phyloP scores from a whole-genome alignment of 37 sponge, comb jelly and placozoan genomes.

The Axinella damicornis region DNA sequence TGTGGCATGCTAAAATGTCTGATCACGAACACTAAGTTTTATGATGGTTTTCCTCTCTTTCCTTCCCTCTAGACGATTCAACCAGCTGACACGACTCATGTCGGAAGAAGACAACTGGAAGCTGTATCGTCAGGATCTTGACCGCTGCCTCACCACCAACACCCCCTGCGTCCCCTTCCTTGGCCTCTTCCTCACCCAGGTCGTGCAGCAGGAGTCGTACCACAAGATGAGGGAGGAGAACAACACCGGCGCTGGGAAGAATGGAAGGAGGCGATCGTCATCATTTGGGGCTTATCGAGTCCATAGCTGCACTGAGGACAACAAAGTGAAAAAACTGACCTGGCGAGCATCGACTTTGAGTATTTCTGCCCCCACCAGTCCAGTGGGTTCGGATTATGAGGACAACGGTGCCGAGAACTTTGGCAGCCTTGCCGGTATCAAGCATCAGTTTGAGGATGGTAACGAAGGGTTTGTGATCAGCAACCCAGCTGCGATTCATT shows the following conservation, averaged over 20 bases:
- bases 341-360: background rate
- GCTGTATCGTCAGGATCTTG: conserved; percentile 47
- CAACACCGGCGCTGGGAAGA: background rate
- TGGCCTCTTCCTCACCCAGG: conserved; percentile 72
- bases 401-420: background rate
- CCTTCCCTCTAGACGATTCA: conserved; percentile 34
- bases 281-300: background rate
- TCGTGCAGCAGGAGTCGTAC: background rate
- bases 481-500: too few relatives aligned
- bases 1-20: too few relatives aligned
- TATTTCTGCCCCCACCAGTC: background rate
- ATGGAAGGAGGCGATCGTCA: background rate
- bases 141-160: background rate
- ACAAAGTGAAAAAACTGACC: background rate
- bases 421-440: too few relatives aligned
- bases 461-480: too few relatives aligned
- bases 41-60: too few relatives aligned
- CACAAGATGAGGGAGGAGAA: background rate
- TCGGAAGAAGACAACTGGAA: conserved; percentile 73
- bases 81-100: conserved; percentile 51
- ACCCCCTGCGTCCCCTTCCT: conserved; percentile 74
- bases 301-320: background rate
- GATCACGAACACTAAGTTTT: too few relatives aligned
- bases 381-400: background rate
- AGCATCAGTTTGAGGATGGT: too few relatives aligned